Evolutionary conservation across 35 echinoderm and acorn worm species (phyloP).

Genomic region (Amphiura filiformis): DNA sequence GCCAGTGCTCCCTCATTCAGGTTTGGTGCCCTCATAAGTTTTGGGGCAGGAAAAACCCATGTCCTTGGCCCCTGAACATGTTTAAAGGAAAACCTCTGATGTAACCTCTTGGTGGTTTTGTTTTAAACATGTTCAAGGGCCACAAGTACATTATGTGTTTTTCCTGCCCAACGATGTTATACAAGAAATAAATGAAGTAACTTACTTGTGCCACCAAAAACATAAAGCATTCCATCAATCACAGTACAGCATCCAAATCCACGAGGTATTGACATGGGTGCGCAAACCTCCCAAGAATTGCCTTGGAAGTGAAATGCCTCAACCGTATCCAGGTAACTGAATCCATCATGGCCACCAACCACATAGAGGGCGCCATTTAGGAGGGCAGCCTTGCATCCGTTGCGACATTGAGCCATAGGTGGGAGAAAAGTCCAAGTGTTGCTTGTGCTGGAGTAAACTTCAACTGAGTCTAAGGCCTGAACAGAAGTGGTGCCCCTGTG

Average conservation of each 20-base stretch:
- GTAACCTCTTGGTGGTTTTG: too few relatives aligned
- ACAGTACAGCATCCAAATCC: conserved; percentile 13
- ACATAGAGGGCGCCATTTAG: conserved; percentile 11
- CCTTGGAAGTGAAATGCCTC: background rate
- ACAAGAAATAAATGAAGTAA: too few relatives aligned
- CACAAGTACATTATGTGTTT: too few relatives aligned
- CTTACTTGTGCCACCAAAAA: conserved; percentile 43
- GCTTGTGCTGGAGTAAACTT: background rate
- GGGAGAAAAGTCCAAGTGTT: conserved; percentile 17
- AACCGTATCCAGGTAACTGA: background rate
- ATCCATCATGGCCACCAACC: conserved; percentile 6
- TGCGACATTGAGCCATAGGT: background rate
- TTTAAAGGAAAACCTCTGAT: too few relatives aligned
- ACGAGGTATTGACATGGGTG: background rate
- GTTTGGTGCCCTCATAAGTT: too few relatives aligned
- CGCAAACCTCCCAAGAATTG: background rate
- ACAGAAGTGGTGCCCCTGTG: conserved; percentile 24
- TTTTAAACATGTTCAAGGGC: too few relatives aligned
- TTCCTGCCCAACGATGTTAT: too few relatives aligned
- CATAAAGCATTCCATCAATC: conserved; percentile 16
- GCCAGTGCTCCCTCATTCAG: too few relatives aligned
- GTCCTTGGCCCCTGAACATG: too few relatives aligned
- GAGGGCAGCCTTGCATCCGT: conserved; percentile 22
- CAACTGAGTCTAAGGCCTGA: conserved; percentile 8
- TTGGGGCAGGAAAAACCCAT: too few relatives aligned